Evolutionary conservation across 37 sponge, comb jelly and placozoan genomes (phyloP), one percentile per base, ranked within the genome.

Genomic region (Chondrosia reniformis): DNA sequence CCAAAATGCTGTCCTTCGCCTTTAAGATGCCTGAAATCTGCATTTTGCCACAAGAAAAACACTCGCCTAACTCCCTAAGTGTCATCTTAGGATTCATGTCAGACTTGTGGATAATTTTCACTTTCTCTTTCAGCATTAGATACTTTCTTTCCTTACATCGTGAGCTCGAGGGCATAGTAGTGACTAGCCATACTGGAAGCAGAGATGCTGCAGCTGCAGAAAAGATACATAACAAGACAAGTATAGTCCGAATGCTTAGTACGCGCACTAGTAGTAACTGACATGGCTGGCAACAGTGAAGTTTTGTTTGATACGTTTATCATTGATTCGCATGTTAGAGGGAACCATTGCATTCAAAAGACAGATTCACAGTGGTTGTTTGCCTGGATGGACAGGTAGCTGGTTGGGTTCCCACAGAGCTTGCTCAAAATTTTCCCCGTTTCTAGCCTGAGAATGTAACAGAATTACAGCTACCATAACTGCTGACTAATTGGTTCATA

Each of bases 361-460:
- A 66, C 67, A 66, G 38, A 32, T 66, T 66, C 36, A 28, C 67
- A 19, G 67, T 66, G 22, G 38, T 28, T 34, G 38, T 66, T 66
- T 66, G 67, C 30, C 38, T 66, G 38, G 67, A 66, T 32, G 67
- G 38, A 66, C 19, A 66, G 67, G 17, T 66, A 33, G 39, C 36
- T 31, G 67, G 39, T 5, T 5, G 67, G 38, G 67, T 66, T 66
- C 67, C 67, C 5, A 28, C 67, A 5, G 39, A 19, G 5, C 67
- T 66, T 32, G 67, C 67, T 66, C 67, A 7, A 12, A 34, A 8
- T 28, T 66, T 66, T 31, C 39, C 38, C 38, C n/a, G 61, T 36
- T 66, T 66, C 67, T 66, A 31, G 38, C 67, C 33, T 3, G 67
- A 32, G 67, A 66, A 12, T 66, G 67, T 66, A 66, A 66, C 67